phyloP scores from a whole-genome alignment of 2,797 vertebrate species.

The Cheirogaleus major region DNA sequence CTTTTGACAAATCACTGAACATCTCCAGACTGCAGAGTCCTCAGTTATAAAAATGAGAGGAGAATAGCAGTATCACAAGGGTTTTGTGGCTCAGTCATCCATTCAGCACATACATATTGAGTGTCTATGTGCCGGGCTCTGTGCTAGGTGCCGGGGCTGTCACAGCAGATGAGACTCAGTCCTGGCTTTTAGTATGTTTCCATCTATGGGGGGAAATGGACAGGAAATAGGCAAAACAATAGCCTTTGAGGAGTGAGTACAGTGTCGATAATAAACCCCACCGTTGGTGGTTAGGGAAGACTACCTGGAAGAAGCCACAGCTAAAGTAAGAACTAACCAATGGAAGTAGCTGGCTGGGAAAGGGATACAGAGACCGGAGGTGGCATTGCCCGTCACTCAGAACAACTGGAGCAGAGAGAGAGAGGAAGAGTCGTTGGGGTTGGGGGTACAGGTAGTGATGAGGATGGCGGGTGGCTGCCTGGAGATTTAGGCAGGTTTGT shows the following conservation, averaged over 20 bases:
- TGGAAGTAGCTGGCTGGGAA: not conserved
- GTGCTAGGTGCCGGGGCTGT: not conserved
- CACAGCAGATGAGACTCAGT: not conserved
- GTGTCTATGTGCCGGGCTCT: no score
- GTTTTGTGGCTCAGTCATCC: not conserved
- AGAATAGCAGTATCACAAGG: not conserved
- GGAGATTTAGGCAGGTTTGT: not conserved
- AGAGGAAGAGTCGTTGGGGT: not conserved
- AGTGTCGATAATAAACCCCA: accelerated
- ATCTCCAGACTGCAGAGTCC: not conserved
- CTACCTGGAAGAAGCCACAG: not conserved
- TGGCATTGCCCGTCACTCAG: not conserved
- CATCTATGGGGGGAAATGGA: not conserved
- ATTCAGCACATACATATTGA: not conserved
- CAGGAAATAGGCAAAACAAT: not conserved
- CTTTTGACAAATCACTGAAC: not conserved
- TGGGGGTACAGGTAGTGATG: accelerated
- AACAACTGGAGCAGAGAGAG: not conserved
- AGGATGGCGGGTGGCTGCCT: not conserved
- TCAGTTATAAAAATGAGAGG: not conserved
- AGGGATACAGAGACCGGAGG: not conserved
- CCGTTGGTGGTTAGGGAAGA: not conserved
- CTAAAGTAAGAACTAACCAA: not conserved
- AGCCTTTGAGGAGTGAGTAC: not conserved
- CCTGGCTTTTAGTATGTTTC: not conserved